Evolutionary conservation across 2,888 invertebrate species (phyloP).

Genomic region (Polylopha cassiicola): DNA sequence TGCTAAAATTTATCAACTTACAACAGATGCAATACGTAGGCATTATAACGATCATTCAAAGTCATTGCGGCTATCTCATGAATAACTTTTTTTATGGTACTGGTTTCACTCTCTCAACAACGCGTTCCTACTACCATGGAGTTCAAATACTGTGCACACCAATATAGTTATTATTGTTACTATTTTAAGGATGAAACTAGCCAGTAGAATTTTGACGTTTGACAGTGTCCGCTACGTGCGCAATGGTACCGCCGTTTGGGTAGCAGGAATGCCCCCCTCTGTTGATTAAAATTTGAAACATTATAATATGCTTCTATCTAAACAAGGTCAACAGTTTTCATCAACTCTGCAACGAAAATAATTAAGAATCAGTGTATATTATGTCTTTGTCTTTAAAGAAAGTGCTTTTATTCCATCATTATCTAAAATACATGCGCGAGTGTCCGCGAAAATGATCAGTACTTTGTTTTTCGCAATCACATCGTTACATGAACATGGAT

Average conservation of each 20-base stretch:
- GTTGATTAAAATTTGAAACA: slow-evolving; percentile 78
- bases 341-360: slow-evolving; percentile 71
- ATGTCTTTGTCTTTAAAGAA: slow-evolving; percentile 55
- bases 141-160: slow-evolving; percentile 16
- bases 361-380: slow-evolving; percentile 63
- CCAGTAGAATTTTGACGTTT: slow-evolving; percentile 14
- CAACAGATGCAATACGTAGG: neutral
- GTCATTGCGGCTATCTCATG: slow-evolving; percentile 45
- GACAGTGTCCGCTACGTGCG: slow-evolving; percentile 23
- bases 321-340: slow-evolving; percentile 79
- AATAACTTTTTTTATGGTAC: slow-evolving; percentile 68
- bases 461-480: slow-evolving; percentile 77
- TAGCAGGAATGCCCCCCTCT: slow-evolving; percentile 68
- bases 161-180: slow-evolving; percentile 1
- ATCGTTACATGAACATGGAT: slow-evolving; percentile 79
- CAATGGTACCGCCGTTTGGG: slow-evolving; percentile 23
- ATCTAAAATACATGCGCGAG: slow-evolving; percentile 58
- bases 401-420: slow-evolving; percentile 49
- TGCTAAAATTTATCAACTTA: neutral
- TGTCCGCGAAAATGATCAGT: slow-evolving; percentile 73
- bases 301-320: slow-evolving; percentile 67
- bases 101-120: slow-evolving; percentile 22
- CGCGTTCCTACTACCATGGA: slow-evolving; percentile 21
- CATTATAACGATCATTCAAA: slow-evolving; percentile 33
- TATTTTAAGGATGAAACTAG: slow-evolving; percentile 10